These are phyloP conservation scores for Cerceris rybyensis DNA, from an alignment of 2,888 invertebrate species.

Conservation along the genomic window DNA sequence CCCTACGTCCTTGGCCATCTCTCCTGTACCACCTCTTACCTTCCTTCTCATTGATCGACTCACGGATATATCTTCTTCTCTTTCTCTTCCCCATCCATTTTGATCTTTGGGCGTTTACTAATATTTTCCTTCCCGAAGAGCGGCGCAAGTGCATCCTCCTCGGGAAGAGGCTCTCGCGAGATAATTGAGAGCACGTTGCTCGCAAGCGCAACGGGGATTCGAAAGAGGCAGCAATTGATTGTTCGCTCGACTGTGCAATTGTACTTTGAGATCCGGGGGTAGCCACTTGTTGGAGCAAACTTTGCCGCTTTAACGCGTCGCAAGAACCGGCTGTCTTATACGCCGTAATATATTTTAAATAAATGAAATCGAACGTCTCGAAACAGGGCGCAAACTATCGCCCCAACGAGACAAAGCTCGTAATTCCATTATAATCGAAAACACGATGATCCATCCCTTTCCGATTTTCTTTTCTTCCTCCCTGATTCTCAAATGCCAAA, in stretches of 20 bases:
- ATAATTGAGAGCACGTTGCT: slow-evolving; percentile 53
- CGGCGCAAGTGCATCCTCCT: slow-evolving; percentile 39
- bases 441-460: too few relatives aligned
- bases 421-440: too few relatives aligned
- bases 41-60: slow-evolving; percentile 41
- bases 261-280: slow-evolving; percentile 27
- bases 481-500: slow-evolving; percentile 12
- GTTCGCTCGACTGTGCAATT: slow-evolving; percentile 27
- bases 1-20: slow-evolving; percentile 53
- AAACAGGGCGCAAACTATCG: too few relatives aligned
- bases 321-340: background rate
- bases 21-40: slow-evolving; percentile 61
- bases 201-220: slow-evolving; percentile 28
- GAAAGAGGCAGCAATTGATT: slow-evolving; percentile 38
- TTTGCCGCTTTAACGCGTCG: background rate
- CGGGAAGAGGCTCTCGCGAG: slow-evolving; percentile 28
- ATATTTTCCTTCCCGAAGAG: slow-evolving; percentile 57
- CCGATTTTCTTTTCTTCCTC: background rate
- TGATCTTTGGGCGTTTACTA: slow-evolving; percentile 61
- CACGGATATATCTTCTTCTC: slow-evolving; percentile 40
- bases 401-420: too few relatives aligned
- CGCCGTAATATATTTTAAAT: too few relatives aligned
- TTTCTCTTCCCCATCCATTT: slow-evolving; percentile 28
- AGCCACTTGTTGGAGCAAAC: slow-evolving; percentile 53
- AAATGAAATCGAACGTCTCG: too few relatives aligned